Evolutionary conservation across 2,113 vertebrate genomes (phyloP).

Genomic region (Chroicocephalus ridibundus): DNA sequence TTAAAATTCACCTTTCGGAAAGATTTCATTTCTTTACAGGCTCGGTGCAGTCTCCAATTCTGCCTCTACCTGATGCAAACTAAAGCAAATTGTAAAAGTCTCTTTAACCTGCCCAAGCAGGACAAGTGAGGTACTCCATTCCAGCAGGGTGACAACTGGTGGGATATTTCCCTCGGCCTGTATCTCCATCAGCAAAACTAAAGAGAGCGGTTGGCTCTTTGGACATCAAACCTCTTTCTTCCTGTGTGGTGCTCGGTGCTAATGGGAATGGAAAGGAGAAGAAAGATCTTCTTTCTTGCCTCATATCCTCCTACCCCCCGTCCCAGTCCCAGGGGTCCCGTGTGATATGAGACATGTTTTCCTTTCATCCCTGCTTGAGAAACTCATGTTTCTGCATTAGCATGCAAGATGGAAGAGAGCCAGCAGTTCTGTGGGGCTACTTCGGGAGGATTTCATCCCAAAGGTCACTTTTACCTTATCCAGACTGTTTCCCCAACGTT

Average conservation of each 20-base stretch:
- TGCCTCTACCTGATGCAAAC: background rate
- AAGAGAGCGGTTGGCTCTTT: background rate
- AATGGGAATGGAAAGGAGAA: constrained; percentile 19
- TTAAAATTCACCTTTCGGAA: background rate
- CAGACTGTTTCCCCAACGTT: background rate
- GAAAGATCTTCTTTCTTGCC: constrained; percentile 24
- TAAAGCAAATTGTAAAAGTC: background rate
- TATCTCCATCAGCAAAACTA: background rate
- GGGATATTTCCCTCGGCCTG: background rate
- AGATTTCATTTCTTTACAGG: background rate
- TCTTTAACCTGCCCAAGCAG: background rate
- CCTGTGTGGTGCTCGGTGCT: background rate
- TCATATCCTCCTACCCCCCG: background rate
- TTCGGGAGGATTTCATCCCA: background rate
- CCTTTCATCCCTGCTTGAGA: constrained; percentile 30
- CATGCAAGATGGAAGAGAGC: constrained; percentile 19
- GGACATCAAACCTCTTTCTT: background rate
- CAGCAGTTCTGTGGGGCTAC: background rate
- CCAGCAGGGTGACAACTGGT: fast-evolving
- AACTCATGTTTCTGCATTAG: constrained; percentile 42
- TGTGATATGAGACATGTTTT: constrained; percentile 40
- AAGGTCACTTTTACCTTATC: background rate
- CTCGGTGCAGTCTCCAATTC: background rate
- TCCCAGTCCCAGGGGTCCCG: background rate
- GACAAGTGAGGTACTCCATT: background rate